phyloP scores from a whole-genome alignment of 2,888 invertebrate species.

The Acronicta psi region DNA sequence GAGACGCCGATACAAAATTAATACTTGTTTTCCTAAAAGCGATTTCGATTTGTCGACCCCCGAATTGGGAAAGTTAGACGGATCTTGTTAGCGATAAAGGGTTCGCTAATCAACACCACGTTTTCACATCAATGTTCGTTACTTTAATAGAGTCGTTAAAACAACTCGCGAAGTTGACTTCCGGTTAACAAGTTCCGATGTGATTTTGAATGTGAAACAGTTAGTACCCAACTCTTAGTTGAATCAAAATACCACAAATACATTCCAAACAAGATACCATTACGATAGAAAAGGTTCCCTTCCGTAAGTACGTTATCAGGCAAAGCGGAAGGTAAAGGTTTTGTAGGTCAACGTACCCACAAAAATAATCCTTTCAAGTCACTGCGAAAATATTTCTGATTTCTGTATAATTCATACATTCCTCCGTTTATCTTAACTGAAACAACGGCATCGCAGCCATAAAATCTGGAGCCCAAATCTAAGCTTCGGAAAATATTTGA shows the following conservation, averaged over 20 bases:
- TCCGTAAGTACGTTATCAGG: constrained; percentile 12
- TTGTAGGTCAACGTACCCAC: constrained; percentile 14
- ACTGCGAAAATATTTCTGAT: constrained; percentile 8
- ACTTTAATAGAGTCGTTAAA: constrained; percentile 61
- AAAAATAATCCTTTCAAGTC: constrained; percentile 12
- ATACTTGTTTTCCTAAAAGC: constrained; percentile 88
- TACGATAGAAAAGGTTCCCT: constrained; percentile 9
- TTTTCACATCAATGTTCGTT: constrained; percentile 63
- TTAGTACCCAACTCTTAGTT: constrained; percentile 13
- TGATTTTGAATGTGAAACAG: constrained; percentile 36
- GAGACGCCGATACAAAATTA: constrained; percentile 86
- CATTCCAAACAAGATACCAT: constrained; percentile 10
- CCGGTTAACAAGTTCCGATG: constrained; percentile 33
- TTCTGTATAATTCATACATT: not conserved
- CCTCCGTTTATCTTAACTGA: constrained; percentile 9
- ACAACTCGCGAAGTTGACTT: constrained; percentile 46
- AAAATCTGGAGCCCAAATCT: constrained; percentile 34
- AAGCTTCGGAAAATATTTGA: constrained; percentile 53
- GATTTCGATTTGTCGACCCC: constrained; percentile 88
- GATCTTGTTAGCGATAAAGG: constrained; percentile 88
- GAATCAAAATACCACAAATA: constrained; percentile 21
- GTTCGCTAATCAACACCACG: constrained; percentile 79
- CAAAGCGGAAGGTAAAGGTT: constrained; percentile 20
- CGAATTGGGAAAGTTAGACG: constrained; percentile 85
- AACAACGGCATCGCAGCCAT: constrained; percentile 16